Evolutionary conservation across 2,888 invertebrate genomes (phyloP), one percentile per base, ranked within the genome.

Genomic region (Sarcophaga subvicina): DNA sequence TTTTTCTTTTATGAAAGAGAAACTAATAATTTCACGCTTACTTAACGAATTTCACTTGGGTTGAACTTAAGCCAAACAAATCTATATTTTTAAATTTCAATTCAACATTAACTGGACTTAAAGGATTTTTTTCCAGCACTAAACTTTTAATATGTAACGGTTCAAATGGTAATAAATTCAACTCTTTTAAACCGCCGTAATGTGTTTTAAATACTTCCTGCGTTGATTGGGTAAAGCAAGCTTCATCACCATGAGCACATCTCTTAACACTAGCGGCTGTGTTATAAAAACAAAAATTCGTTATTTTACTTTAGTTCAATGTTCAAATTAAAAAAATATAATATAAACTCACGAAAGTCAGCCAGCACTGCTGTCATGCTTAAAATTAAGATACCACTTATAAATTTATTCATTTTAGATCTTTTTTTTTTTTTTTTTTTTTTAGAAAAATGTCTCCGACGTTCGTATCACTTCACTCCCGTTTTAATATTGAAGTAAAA

Each of bases 401-500:
- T 25, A 47, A 71, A 77, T 66, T 77, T 83, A 77, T 27, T 60
- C 82, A 83, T 83, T 66, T 83, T 59, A 10, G 37, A 37, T 2
- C 10, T 37, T 6, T 12, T 8, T 49, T 22, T 22, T 20, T 20
- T 20, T 20, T 20, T 20, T 20, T 45, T 22, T 59, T 63, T 4
- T 20, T 73, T 73, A 45, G 2, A 63, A 67, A 27, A 62, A 14
- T 54, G 14, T 45, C 8, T 8, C 63, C 6, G 67, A 14, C 67
- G 45, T 71, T 77, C 17, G 47, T 60, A 70, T 59, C 69, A 54
- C 79, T 84, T 76, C 60, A 75, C 69, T 80, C 93, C 93, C 93
- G 88, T 93, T 93, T 85, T 93, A 93, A 86, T 93, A 94, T 47
- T 94, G 83, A 89, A 93, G 92, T 11, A 60, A 71, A 70, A 76